Base-by-base conservation (phyloP, 2,113 vertebrate genomes). In the Struthio camelus region DNA sequence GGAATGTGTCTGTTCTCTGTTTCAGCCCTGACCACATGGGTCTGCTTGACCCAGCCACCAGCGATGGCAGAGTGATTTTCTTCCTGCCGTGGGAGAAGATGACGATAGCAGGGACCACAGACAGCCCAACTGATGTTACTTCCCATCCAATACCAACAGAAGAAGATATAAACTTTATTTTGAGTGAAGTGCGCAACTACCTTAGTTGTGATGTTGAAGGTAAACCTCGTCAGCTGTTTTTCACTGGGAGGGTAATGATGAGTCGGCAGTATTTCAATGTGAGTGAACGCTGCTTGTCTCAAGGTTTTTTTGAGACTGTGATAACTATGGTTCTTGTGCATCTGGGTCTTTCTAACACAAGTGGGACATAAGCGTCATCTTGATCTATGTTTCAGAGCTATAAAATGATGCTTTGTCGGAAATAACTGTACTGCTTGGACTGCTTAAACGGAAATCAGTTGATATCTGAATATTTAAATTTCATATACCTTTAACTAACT, bases 61-160 rank as follows among this genome's bases (percentile, higher is more conserved):
- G 99, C 14, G 99, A 99, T 1, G 99, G 99, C 1, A 98, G 99
- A 14, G 99, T 99, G 92, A 99, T 99, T 93, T 99, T 99, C 98
- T 99, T 99, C 98, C 97, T 99, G 94, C 99, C 99, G 0, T 99
- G 99, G 99, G 98, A 99, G 98, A 99, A 99, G 96, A 99, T 99
- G 99, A 99, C 99, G 0, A 99, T 99, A 5, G 99, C 99, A 1
- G 99, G 99, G 46, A 99, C 99, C 9, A 99, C 99, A 0, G 99
- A 99, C 97, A 98, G 98, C 7, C 99, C 99, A 70, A 99, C 99
- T 0, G 98, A 97, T 1, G 92, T 99, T 36, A 99, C 99, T 0
- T 97, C 93, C 17, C 99, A 99, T 65, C 99, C 99, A 0, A 99
- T 99, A 73, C 99, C 99, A 3, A 98, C 98, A 0, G 98, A 99